Conservation (phyloP, 1,140 invertebrate species). For the Procambarus virginalis region DNA sequence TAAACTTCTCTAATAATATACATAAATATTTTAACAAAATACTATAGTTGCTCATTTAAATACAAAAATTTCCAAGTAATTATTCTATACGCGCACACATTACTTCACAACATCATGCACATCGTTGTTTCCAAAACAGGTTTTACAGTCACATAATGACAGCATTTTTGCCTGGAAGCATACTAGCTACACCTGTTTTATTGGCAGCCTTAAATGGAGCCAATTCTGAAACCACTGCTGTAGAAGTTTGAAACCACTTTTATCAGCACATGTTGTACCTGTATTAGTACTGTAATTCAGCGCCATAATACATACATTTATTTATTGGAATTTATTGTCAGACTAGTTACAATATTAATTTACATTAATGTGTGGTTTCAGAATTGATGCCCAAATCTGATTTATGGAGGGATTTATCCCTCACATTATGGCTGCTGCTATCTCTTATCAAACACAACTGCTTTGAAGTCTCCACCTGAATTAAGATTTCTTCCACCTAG, state of each 20-base stretch:
- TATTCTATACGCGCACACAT: background rate
- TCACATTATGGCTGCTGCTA: slow-evolving; percentile 53
- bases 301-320: background rate
- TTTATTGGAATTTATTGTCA: slow-evolving; percentile 1
- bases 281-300: background rate
- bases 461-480: slow-evolving; percentile 46
- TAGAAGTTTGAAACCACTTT: slow-evolving; percentile 21
- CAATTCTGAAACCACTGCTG: slow-evolving; percentile 38
- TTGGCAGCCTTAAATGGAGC: slow-evolving; percentile 19
- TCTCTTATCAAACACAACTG: slow-evolving; percentile 63
- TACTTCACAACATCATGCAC: slow-evolving; percentile 5
- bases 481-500: slow-evolving; percentile 42
- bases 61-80: background rate
- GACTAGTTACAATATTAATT: slow-evolving; percentile 13
- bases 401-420: background rate
- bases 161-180: slow-evolving; percentile 28
- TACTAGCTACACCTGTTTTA: slow-evolving; percentile 15
- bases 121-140: background rate
- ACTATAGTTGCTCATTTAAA: background rate
- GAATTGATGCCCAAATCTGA: slow-evolving; percentile 35
- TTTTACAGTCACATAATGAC: slow-evolving; percentile 2
- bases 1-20: background rate
- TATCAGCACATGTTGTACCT: background rate
- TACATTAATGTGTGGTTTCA: slow-evolving; percentile 25
- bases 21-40: background rate